Evolutionary conservation across 1,140 invertebrate genomes (phyloP).

Genomic region (Vollenhovia emeryi): DNA sequence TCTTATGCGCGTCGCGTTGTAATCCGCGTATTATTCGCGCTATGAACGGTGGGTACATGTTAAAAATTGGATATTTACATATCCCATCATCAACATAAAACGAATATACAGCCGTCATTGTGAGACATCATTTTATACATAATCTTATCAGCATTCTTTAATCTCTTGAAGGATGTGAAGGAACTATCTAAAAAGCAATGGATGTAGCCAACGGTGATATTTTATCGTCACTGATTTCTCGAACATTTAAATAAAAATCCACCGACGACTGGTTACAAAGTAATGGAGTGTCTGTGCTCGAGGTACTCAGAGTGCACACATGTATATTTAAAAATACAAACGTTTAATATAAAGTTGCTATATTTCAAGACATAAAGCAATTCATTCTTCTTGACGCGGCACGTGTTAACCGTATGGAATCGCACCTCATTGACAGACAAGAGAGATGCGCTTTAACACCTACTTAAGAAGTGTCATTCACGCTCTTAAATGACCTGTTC

Average conservation of each 20-base stretch:
- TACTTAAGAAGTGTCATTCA: constrained; percentile 33
- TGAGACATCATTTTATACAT: not conserved
- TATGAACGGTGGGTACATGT: not conserved
- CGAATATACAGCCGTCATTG: not conserved
- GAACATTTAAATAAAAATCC: not conserved
- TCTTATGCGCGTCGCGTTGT: constrained; percentile 50
- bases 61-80: constrained; percentile 32
- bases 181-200: not conserved
- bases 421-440: not conserved
- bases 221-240: not conserved
- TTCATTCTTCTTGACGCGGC: not conserved
- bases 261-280: not conserved
- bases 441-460: constrained; percentile 26
- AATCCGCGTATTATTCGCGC: constrained; percentile 19
- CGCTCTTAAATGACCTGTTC: constrained; percentile 11
- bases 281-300: not conserved
- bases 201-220: not conserved
- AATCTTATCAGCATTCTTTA: not conserved
- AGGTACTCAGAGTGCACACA: not conserved
- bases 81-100: constrained; percentile 1
- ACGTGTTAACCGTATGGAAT: not conserved
- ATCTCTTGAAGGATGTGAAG: not conserved
- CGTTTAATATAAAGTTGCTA: not conserved
- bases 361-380: not conserved
- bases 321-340: not conserved